phyloP scores from a whole-genome alignment of 2,888 invertebrate genomes.

The Ditula angustiorana region DNA sequence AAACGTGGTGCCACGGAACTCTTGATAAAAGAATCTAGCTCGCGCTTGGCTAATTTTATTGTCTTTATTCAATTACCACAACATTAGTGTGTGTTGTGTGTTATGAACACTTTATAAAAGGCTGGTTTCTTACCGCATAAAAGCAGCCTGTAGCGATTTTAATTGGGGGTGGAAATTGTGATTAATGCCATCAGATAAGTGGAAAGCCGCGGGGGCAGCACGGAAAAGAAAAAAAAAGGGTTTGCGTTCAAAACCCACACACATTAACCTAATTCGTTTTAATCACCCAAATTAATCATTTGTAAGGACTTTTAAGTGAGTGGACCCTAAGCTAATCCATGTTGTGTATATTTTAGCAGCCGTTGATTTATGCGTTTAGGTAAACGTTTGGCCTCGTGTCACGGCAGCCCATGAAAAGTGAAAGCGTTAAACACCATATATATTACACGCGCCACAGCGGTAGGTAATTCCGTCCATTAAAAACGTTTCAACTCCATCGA shows the following conservation, averaged over 20 bases:
- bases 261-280: conserved; percentile 85
- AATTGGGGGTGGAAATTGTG: conserved; percentile 84
- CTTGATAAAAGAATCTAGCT: no score
- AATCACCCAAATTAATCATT: conserved; percentile 82
- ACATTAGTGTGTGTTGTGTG: no score
- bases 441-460: conserved; percentile 55
- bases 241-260: conserved; percentile 73
- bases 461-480: conserved; percentile 43
- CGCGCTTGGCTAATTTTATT: no score
- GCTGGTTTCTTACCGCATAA: conserved; percentile 54
- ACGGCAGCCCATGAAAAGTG: conserved; percentile 55
- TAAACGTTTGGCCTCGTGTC: conserved; percentile 61
- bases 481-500: conserved; percentile 17
- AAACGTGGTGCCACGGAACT: no score
- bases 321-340: conserved; percentile 57
- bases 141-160: conserved; percentile 69
- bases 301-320: conserved; percentile 70
- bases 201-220: conserved; percentile 63
- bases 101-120: conserved; percentile 69
- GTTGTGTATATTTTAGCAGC: conserved; percentile 60
- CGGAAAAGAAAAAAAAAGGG: conserved; percentile 66
- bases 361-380: conserved; percentile 67
- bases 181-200: conserved; percentile 83
- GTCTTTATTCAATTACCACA: no score
- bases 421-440: conserved; percentile 48